Evolutionary conservation across 2,113 vertebrate genomes (phyloP).

Genomic region (Elachura formosa): DNA sequence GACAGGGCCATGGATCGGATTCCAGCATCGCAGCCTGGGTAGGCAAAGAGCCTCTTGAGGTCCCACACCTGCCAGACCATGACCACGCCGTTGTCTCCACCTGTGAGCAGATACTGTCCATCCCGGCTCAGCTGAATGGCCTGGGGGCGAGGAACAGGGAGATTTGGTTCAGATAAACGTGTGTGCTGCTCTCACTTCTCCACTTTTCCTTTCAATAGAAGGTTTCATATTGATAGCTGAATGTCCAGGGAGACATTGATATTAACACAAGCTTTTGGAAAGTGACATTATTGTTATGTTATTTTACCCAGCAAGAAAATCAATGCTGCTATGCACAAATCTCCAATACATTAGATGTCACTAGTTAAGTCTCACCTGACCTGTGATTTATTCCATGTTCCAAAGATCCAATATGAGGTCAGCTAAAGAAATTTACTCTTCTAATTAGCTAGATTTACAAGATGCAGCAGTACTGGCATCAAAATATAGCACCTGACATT

Average conservation of each 20-base stretch:
- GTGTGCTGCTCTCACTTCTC: background rate
- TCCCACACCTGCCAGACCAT: slow-evolving; percentile 88
- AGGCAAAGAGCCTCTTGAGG: slow-evolving; percentile 89
- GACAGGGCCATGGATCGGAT: slow-evolving; percentile 96
- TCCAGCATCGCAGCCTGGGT: slow-evolving; percentile 93
- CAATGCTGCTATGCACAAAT: background rate
- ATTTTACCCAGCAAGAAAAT: background rate
- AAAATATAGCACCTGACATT: background rate
- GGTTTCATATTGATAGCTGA: background rate
- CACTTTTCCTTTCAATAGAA: background rate
- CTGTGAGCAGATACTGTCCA: slow-evolving; percentile 94
- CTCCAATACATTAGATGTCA: background rate
- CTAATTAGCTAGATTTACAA: background rate
- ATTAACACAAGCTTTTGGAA: background rate
- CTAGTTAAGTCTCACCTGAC: background rate
- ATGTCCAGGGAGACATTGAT: background rate
- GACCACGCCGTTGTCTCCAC: slow-evolving; percentile 88
- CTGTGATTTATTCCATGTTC: background rate
- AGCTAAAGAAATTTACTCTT: slow-evolving; percentile 19
- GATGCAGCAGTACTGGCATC: background rate
- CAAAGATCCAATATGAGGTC: background rate
- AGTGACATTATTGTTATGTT: background rate
- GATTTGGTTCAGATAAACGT: background rate
- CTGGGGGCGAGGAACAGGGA: slow-evolving; percentile 56
- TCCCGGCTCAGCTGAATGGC: slow-evolving; percentile 92